Evolutionary conservation across 2,888 invertebrate species (phyloP), one percentile per base, ranked within the genome.

Genomic region (Metallyticus violacea): DNA sequence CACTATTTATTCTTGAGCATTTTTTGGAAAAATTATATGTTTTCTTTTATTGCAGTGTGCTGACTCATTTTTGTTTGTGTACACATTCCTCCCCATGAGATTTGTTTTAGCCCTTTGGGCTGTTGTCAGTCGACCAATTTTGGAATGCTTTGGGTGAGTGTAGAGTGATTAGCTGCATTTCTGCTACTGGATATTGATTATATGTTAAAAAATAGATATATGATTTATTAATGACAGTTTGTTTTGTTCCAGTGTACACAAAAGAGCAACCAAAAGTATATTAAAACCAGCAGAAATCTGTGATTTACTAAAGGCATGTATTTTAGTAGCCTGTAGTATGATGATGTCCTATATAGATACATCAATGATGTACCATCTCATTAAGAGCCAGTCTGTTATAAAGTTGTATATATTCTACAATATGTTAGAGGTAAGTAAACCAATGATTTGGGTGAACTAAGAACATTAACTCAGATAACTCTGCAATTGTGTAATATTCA

Each of bases 371-470:
- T 99, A 99, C 92, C 99, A 99, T 92, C 94, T 99, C 90, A 97
- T 98, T 81, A 98, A 98, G 91, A 99, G 99, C 90, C 99, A 99
- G 91, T 99, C 99, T 89, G 98, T 99, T 88, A 99, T 99, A 92
- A 99, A 99, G 91, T 93, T 99, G 89, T 99, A 99, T 91, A 99
- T 99, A 91, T 99, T 99, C 93, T 99, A 98, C 92, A 99, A 99
- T 91, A 99, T 99, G 99, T 93, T 99, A 87, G 99, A 99, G 93
- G 98, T 99, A 91, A 90, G 88, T 87, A n/a, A n/a, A n/a, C n/a
- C n/a, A n/a, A n/a, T n/a, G n/a, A n/a, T n/a, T n/a, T n/a, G n/a
- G n/a, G n/a, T n/a, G n/a, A n/a, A n/a, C n/a, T n/a, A n/a, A n/a
- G n/a, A n/a, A n/a, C n/a, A n/a, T n/a, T n/a, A n/a, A n/a, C n/a